Conservation (phyloP, 2,888 invertebrate species). For the Noctua janthe region DNA sequence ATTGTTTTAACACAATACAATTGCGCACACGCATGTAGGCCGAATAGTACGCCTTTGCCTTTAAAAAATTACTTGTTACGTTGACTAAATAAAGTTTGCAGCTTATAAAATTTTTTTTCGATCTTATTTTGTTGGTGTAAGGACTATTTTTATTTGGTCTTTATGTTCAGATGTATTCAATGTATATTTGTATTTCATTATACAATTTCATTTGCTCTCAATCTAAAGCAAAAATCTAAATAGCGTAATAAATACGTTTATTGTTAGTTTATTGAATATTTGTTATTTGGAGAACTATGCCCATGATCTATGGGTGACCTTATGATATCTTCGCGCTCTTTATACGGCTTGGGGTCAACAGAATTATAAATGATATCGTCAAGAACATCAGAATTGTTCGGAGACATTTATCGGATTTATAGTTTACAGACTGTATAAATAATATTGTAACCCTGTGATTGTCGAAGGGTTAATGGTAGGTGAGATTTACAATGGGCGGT, state of each 20-base stretch:
- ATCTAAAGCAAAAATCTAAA: constrained; percentile 72
- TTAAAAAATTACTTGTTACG: constrained; percentile 58
- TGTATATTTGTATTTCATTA: constrained; percentile 42
- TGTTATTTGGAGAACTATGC: constrained; percentile 54
- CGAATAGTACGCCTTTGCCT: constrained; percentile 46
- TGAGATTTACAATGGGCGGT: constrained; percentile 36
- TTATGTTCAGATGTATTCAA: neutral
- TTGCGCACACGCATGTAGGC: constrained; percentile 67
- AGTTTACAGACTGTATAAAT: constrained; percentile 37
- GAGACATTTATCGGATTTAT: constrained; percentile 54
- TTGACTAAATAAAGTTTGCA: constrained; percentile 11
- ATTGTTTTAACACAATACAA: constrained; percentile 75
- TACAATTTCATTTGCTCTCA: constrained; percentile 65
- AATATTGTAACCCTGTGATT: constrained; percentile 54
- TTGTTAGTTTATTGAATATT: constrained; percentile 66
- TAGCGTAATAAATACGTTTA: constrained; percentile 68
- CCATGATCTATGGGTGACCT: constrained; percentile 58
- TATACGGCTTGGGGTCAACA: constrained; percentile 48
- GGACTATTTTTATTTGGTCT: constrained; percentile 25
- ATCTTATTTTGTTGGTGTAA: neutral
- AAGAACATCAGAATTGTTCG: constrained; percentile 55
- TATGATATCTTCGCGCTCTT: constrained; percentile 55
- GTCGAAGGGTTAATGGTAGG: constrained; percentile 51
- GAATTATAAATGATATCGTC: constrained; percentile 50
- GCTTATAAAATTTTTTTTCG: neutral